These are phyloP conservation scores for Catajapyx aquilonaris DNA, from an alignment of 1,140 invertebrate species.

Conservation along the genomic window DNA sequence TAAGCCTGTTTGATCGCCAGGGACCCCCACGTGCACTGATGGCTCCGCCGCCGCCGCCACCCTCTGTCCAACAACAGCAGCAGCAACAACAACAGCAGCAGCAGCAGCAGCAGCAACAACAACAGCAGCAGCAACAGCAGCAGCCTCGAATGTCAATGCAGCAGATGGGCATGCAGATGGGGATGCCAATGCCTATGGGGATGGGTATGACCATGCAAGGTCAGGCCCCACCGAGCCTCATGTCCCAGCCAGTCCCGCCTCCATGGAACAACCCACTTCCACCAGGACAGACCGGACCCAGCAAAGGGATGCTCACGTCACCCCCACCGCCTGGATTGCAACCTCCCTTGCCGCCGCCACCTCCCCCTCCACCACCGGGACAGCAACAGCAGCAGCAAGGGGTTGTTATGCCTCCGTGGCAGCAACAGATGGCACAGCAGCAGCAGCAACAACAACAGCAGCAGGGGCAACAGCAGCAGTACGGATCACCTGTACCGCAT, in stretches of 20 bases:
- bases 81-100: slow-evolving; percentile 8
- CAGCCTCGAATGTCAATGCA: slow-evolving; percentile 11
- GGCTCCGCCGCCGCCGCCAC: slow-evolving; percentile 4
- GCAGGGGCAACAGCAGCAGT: slow-evolving; percentile 13
- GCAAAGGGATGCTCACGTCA: neutral
- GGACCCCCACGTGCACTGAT: slow-evolving; percentile 29
- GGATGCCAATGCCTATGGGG: slow-evolving; percentile 29
- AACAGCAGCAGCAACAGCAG: slow-evolving; percentile 17
- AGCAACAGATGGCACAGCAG: slow-evolving; percentile 26
- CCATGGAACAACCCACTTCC: slow-evolving; percentile 12
- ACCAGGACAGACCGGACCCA: slow-evolving; percentile 8
- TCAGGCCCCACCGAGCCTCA: slow-evolving; percentile 13
- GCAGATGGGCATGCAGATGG: slow-evolving; percentile 18
- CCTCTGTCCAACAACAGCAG: slow-evolving; percentile 6
- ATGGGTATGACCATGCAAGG: slow-evolving; percentile 14
- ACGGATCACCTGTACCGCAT: slow-evolving; percentile 14
- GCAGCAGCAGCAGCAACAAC: slow-evolving; percentile 20
- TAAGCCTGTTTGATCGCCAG: slow-evolving; percentile 28
- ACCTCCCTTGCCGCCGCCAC: slow-evolving; percentile 29
- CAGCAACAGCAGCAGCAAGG: slow-evolving; percentile 26
- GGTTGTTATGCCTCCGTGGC: slow-evolving; percentile 25
- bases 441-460: slow-evolving; percentile 26
- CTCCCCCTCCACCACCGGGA: slow-evolving; percentile 28
- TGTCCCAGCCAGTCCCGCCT: slow-evolving; percentile 14
- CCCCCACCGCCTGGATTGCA: slow-evolving; percentile 18